Conservation (phyloP, 2,888 invertebrate species). For the Drosophila niveifrons region DNA sequence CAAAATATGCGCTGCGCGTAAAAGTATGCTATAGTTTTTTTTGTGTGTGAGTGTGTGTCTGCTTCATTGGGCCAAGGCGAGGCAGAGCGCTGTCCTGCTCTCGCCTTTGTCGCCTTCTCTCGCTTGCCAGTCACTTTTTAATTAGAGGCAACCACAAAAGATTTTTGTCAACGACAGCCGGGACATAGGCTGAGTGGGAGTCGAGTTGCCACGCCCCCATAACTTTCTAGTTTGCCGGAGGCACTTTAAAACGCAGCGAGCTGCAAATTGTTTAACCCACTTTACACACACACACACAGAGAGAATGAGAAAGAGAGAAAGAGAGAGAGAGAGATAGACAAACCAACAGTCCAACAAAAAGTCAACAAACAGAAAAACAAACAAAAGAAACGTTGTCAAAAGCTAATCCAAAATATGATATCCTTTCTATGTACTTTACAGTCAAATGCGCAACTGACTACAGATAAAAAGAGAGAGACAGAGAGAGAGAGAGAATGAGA, state of each 20-base stretch:
- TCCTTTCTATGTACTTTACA: slow-evolving; percentile 54
- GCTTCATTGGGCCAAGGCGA: slow-evolving; percentile 67
- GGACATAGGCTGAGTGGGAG: neutral
- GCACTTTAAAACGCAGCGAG: slow-evolving; percentile 51
- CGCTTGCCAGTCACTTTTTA: slow-evolving; percentile 57
- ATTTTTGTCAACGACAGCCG: slow-evolving; percentile 62
- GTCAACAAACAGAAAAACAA: slow-evolving; percentile 13
- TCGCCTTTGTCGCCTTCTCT: neutral
- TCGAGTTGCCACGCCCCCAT: slow-evolving; percentile 26
- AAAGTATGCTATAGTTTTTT: slow-evolving; percentile 75
- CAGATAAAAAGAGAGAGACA: neutral
- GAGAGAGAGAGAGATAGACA: too few relatives aligned
- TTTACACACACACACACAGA: slow-evolving; percentile 37
- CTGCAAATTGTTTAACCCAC: slow-evolving; percentile 59
- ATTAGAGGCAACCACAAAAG: slow-evolving; percentile 80
- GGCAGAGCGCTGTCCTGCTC: slow-evolving; percentile 25
- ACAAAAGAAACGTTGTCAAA: slow-evolving; percentile 41
- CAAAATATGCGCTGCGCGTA: slow-evolving; percentile 70
- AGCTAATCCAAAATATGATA: slow-evolving; percentile 66
- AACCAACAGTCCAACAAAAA: neutral
- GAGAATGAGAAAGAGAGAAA: neutral
- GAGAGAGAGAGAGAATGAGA: neutral
- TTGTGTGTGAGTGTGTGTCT: slow-evolving; percentile 23
- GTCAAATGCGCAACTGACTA: slow-evolving; percentile 55
- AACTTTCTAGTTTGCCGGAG: slow-evolving; percentile 21